These are phyloP conservation scores for Mormyrus lacerda DNA, from an alignment of 2,113 vertebrate species.

Conservation along the genomic window DNA sequence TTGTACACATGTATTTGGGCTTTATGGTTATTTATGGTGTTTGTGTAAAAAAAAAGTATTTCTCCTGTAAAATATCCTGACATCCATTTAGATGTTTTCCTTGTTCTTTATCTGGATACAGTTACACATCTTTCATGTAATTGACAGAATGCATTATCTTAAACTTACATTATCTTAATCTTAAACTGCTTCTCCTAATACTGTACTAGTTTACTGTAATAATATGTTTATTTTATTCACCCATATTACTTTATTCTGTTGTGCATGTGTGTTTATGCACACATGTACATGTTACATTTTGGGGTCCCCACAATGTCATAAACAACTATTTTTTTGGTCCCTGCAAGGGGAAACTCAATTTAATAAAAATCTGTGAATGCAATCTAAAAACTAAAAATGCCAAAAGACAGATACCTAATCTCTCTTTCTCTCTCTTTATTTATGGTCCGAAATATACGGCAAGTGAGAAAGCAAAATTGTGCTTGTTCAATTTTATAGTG, in stretches of 20 bases:
- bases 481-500: no score
- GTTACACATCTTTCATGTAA: not conserved
- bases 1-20: not conserved
- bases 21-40: not conserved
- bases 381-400: not conserved
- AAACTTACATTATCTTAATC: no score
- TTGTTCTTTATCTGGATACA: not conserved
- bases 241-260: no score
- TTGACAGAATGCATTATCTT: not conserved
- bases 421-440: not conserved
- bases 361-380: no score
- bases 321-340: no score
- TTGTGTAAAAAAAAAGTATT: not conserved
- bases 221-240: not conserved
- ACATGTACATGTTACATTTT: no score
- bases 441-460: no score
- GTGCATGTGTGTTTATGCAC: no score
- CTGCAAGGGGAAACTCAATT: no score
- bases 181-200: not conserved
- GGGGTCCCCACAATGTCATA: no score
- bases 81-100: no score
- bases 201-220: not conserved
- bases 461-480: no score
- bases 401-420: not conserved
- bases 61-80: not conserved